These are phyloP conservation scores for Eremobia ochroleuca DNA, from an alignment of 2,888 invertebrate genomes.

Conservation along the genomic window DNA sequence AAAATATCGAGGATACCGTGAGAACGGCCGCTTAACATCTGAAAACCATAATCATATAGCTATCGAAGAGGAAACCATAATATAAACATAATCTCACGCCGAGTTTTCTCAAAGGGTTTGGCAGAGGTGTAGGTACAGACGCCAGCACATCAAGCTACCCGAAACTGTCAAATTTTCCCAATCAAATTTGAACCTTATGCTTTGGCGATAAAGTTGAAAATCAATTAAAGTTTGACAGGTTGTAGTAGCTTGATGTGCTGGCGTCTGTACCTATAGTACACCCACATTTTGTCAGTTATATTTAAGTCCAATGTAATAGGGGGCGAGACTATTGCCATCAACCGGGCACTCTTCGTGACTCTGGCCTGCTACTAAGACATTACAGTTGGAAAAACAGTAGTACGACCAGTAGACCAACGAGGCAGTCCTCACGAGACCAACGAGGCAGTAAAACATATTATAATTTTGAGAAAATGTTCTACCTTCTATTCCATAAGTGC, in stretches of 20 bases:
- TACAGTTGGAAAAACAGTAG: too few species aligned
- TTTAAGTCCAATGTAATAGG: conserved; percentile 1
- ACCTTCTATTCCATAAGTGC: conserved; percentile 71
- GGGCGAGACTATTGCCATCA: not conserved
- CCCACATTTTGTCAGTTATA: not conserved
- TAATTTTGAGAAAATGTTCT: conserved; percentile 18
- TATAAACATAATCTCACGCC: not conserved
- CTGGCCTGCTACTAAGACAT: not conserved
- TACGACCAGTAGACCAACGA: not conserved
- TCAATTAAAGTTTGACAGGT: too few species aligned
- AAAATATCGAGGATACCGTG: too few species aligned
- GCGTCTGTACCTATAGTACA: not conserved
- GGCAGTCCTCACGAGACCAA: not conserved
- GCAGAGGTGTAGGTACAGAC: too few species aligned
- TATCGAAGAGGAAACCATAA: not conserved
- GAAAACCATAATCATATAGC: too few species aligned
- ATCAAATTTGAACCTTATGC: too few species aligned
- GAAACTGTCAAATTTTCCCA: too few species aligned
- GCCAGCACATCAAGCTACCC: too few species aligned
- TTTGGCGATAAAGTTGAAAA: too few species aligned
- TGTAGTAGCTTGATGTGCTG: too few species aligned
- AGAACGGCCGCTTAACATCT: not conserved
- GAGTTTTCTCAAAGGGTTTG: too few species aligned
- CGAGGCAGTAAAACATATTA: not conserved
- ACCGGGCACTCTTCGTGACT: not conserved